Conservation (phyloP, 1,140 invertebrate species). For the Drosophila novamexicana region DNA sequence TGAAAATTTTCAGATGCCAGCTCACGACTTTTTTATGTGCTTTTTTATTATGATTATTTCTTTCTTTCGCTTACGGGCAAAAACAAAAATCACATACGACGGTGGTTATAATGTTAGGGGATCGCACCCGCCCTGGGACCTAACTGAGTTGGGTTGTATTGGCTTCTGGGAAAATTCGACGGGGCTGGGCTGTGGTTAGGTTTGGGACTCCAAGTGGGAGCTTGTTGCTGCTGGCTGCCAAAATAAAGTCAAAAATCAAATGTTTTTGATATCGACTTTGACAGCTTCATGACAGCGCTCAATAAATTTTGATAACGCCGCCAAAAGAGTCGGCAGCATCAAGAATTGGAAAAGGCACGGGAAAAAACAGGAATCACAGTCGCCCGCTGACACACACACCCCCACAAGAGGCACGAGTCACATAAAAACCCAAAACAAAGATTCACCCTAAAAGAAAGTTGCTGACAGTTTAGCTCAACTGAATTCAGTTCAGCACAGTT, state of each 20-base stretch:
- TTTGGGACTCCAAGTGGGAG: conserved; percentile 6
- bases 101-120: conserved; percentile 62
- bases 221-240: conserved; percentile 77
- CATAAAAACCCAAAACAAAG: conserved; percentile 65
- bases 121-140: conserved; percentile 21
- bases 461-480: conserved; percentile 61
- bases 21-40: conserved; percentile 75
- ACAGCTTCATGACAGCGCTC: conserved; percentile 83
- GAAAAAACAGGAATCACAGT: conserved; percentile 68
- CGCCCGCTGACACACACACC: conserved; percentile 22
- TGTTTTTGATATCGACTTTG: conserved; percentile 83
- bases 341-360: conserved; percentile 63
- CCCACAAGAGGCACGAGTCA: conserved; percentile 4
- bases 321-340: conserved; percentile 32
- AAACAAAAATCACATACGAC: conserved; percentile 57
- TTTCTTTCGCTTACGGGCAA: conserved; percentile 49
- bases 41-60: conserved; percentile 83
- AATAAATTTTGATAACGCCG: conserved; percentile 81
- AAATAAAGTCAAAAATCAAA: conserved; percentile 83
- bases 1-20: conserved; percentile 74
- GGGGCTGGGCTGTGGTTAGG: conserved; percentile 8
- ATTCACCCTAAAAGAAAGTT: conserved; percentile 45
- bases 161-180: conserved; percentile 8
- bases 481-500: conserved; percentile 33
- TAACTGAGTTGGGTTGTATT: conserved; percentile 27